Conservation (phyloP, 2,888 invertebrate species). For the Pristionchus exspectatus region DNA sequence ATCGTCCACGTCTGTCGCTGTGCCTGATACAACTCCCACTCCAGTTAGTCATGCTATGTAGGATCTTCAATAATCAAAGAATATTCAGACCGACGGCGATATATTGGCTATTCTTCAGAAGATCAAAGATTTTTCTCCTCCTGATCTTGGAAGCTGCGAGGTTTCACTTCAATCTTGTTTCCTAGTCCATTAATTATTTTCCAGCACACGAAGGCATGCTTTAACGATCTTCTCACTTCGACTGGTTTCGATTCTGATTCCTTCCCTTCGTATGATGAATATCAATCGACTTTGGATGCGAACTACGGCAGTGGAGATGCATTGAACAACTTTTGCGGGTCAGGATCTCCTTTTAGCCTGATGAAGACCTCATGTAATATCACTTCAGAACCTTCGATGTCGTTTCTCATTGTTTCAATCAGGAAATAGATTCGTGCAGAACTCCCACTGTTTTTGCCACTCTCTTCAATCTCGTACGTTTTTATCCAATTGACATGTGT, state of each 20-base stretch:
- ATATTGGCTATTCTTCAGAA: not conserved
- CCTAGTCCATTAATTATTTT: not conserved
- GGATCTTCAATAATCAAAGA: not conserved
- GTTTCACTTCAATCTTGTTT: not conserved
- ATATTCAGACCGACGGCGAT: not conserved
- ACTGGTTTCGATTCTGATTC: not conserved
- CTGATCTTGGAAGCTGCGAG: not conserved
- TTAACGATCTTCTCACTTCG: not conserved
- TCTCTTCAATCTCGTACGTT: slow-evolving; percentile 17
- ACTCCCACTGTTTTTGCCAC: slow-evolving; percentile 34
- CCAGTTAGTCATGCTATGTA: not conserved
- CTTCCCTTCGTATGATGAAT: not conserved
- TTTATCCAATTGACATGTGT: not conserved
- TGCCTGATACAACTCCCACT: not conserved
- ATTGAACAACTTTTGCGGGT: slow-evolving; percentile 5
- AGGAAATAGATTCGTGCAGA: slow-evolving; percentile 30
- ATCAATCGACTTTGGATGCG: not conserved
- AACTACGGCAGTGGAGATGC: not conserved
- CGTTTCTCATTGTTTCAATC: slow-evolving; percentile 8
- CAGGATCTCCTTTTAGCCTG: not conserved
- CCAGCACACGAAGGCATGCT: not conserved
- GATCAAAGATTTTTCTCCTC: not conserved
- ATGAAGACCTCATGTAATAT: not conserved
- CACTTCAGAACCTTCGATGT: slow-evolving; percentile 22
- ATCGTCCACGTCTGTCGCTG: not conserved